Percentiles rank a stretch among this genome's conserved stretches.
phyloP scores from a whole-genome alignment of 2,113 vertebrate species.

The Sphaerodactylus townsendi region DNA sequence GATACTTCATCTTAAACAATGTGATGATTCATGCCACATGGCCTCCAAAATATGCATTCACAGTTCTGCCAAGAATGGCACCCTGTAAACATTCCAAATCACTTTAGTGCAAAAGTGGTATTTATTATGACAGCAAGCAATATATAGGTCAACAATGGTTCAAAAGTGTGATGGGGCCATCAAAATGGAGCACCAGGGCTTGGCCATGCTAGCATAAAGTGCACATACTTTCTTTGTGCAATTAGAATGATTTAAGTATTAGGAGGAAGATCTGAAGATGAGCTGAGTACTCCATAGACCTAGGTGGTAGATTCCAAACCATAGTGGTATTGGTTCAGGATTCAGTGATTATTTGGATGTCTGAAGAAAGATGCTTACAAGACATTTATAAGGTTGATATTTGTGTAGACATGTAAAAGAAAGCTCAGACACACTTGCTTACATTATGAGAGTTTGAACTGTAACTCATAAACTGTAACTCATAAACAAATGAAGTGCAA shows the following conservation, averaged over 20 bases:
- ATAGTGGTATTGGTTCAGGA: background rate
- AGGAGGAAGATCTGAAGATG: background rate
- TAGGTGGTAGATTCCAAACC: background rate
- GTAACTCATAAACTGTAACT: background rate
- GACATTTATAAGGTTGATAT: background rate
- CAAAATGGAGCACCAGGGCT: background rate
- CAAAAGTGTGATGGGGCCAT: background rate
- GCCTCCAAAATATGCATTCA: constrained; percentile 21
- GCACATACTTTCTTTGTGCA: background rate
- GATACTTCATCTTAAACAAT: constrained; percentile 17
- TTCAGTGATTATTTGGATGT: background rate
- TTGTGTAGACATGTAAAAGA: background rate
- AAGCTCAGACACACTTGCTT: background rate
- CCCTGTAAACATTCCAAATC: constrained; percentile 30
- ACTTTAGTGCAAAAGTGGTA: background rate
- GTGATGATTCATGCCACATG: constrained; percentile 5
- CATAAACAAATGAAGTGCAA: background rate
- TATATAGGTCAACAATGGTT: background rate
- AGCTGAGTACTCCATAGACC: background rate
- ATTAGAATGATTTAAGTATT: background rate
- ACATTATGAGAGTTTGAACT: background rate
- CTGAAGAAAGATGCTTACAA: background rate
- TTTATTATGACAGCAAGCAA: constrained; percentile 2
- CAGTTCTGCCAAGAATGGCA: constrained; percentile 37
- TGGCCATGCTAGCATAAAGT: background rate